Conservation (phyloP, 2,797 vertebrate genomes). For the Rhabdomys pumilio region DNA sequence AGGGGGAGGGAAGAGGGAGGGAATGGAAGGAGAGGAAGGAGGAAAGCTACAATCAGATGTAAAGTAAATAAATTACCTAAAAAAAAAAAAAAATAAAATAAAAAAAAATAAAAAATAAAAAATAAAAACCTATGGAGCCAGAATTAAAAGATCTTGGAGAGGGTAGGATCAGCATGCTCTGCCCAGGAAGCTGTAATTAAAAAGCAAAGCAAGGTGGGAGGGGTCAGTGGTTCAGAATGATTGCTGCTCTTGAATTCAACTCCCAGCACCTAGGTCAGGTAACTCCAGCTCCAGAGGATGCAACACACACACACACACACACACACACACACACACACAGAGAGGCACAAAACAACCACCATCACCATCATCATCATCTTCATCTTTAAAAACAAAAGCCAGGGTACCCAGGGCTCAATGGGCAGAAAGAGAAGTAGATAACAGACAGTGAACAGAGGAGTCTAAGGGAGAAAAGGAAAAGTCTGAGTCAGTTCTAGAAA, state of each 20-base stretch:
- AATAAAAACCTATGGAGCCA: neutral
- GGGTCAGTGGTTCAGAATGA: neutral
- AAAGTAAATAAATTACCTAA: too few relatives aligned
- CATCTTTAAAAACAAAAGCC: neutral
- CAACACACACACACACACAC: too few relatives aligned
- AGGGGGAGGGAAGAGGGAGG: too few relatives aligned
- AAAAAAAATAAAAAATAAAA: too few relatives aligned
- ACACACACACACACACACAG: neutral
- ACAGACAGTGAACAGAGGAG: neutral
- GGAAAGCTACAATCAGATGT: too few relatives aligned
- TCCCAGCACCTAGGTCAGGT: neutral
- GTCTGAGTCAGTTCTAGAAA: neutral
- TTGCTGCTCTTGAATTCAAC: neutral
- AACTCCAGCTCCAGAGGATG: neutral
- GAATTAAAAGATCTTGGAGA: neutral
- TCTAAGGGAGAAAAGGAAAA: neutral
- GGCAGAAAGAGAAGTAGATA: neutral
- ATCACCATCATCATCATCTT: too few relatives aligned
- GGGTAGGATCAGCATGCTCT: neutral
- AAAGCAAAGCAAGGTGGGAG: neutral
- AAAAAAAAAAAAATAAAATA: too few relatives aligned
- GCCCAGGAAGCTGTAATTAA: neutral
- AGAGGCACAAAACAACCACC: too few relatives aligned
- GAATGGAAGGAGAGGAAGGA: too few relatives aligned
- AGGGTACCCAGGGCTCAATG: neutral